Evolutionary conservation across 2,113 vertebrate genomes (phyloP).

Genomic region (Aythya baeri): DNA sequence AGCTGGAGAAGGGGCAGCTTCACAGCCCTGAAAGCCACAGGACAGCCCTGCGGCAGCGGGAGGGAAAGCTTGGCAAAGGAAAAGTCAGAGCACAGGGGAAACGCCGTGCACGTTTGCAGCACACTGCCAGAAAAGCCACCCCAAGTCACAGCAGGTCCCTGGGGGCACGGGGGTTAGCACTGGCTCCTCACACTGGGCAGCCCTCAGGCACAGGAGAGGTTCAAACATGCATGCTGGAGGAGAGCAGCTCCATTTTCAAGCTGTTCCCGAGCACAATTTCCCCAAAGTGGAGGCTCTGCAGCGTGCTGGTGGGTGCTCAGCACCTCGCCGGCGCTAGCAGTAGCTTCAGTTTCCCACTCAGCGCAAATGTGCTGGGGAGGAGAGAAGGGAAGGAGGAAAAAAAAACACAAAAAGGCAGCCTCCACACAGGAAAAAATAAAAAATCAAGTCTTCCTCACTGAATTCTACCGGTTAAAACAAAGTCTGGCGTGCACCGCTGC

Average conservation of each 20-base stretch:
- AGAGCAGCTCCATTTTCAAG: neutral
- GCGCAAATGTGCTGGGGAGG: constrained; percentile 2
- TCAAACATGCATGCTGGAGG: accelerated
- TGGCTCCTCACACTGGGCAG: neutral
- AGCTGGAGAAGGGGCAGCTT: neutral
- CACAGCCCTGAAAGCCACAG: neutral
- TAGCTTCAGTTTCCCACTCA: neutral
- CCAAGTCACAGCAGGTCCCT: neutral
- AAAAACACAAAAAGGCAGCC: neutral
- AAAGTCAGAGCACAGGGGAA: neutral
- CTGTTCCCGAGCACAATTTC: neutral
- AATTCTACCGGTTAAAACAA: neutral
- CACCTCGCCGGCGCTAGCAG: neutral
- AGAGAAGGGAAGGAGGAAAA: neutral
- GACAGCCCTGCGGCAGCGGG: neutral
- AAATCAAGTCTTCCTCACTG: neutral
- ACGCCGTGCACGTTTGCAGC: neutral
- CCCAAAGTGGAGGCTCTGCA: neutral
- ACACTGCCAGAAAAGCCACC: neutral
- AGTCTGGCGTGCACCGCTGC: neutral
- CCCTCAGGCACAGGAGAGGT: neutral
- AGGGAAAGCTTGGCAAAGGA: neutral
- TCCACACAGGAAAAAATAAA: neutral
- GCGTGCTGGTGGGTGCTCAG: neutral
- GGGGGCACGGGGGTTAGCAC: neutral